Conservation (phyloP, 2,113 vertebrate genomes). For the Thermophis baileyi region DNA sequence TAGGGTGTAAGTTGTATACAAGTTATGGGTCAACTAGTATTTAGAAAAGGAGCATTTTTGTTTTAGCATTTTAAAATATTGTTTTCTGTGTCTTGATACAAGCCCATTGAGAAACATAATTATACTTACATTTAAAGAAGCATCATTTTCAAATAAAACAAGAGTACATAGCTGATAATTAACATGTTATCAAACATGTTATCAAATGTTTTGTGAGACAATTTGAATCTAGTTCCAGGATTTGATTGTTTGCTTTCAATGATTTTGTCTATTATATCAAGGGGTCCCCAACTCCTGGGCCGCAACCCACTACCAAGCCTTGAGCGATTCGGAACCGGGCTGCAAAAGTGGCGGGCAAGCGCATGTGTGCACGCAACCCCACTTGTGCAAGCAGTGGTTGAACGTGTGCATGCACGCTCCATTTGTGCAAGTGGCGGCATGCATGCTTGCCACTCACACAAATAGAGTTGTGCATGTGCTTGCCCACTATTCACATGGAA, state of each 20-base stretch:
- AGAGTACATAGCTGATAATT: not conserved
- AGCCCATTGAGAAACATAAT: too few species aligned
- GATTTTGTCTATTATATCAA: not conserved
- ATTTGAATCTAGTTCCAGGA: not conserved
- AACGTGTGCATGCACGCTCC: too few species aligned
- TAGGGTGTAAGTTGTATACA: not conserved
- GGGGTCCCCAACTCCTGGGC: too few species aligned
- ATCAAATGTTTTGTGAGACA: not conserved
- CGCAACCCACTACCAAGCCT: too few species aligned
- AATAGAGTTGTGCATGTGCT: not conserved
- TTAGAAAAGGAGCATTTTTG: not conserved
- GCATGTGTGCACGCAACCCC: too few species aligned
- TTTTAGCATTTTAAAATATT: not conserved
- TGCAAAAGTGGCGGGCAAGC: too few species aligned
- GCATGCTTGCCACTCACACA: not conserved
- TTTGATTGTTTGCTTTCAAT: not conserved
- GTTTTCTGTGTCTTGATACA: not conserved
- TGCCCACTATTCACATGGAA: not conserved
- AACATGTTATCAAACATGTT: too few species aligned
- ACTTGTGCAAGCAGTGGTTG: too few species aligned
- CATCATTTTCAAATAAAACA: not conserved
- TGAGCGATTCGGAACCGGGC: too few species aligned
- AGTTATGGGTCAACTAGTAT: not conserved
- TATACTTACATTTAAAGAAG: not conserved
- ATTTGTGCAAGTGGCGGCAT: not conserved